Conservation (phyloP, 2,888 invertebrate species). For the Fabriciana adippe region DNA sequence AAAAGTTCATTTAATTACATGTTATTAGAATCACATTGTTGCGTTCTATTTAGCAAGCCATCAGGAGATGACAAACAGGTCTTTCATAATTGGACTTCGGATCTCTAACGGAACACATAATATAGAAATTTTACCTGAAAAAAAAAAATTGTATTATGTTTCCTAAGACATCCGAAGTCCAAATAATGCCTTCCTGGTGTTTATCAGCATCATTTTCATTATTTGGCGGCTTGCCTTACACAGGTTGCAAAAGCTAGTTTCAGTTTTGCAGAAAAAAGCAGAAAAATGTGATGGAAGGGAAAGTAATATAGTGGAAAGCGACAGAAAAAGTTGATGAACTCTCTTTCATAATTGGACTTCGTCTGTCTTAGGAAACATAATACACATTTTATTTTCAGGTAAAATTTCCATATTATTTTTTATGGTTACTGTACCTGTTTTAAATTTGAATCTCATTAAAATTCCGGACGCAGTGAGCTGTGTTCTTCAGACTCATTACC, state of each 20-base stretch:
- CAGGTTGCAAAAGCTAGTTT: neutral
- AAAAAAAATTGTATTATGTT: conserved; percentile 30
- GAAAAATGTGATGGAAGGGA: neutral
- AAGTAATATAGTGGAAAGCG: neutral
- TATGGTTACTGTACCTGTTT: neutral
- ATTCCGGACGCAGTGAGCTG: neutral
- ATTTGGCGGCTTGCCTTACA: neutral
- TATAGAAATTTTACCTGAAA: no score
- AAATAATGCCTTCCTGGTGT: no score
- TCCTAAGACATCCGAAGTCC: conserved; percentile 25
- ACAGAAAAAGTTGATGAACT: conserved; percentile 6
- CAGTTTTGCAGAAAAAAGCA: neutral
- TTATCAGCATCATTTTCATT: no score
- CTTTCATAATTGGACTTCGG: conserved; percentile 18
- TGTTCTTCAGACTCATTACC: conserved; percentile 4
- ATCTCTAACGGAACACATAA: conserved; percentile 15
- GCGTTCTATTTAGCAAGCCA: conserved; percentile 23
- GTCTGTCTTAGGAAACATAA: conserved; percentile 14
- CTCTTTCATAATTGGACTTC: conserved; percentile 13
- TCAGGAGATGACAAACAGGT: conserved; percentile 37
- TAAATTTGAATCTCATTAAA: conserved; percentile 5
- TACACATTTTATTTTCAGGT: no score
- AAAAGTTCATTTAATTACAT: no score
- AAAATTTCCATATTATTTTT: neutral
- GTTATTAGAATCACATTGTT: conserved; percentile 25